These are phyloP conservation scores for Neria commutata DNA, from an alignment of 2,888 invertebrate genomes.

Conservation along the genomic window DNA sequence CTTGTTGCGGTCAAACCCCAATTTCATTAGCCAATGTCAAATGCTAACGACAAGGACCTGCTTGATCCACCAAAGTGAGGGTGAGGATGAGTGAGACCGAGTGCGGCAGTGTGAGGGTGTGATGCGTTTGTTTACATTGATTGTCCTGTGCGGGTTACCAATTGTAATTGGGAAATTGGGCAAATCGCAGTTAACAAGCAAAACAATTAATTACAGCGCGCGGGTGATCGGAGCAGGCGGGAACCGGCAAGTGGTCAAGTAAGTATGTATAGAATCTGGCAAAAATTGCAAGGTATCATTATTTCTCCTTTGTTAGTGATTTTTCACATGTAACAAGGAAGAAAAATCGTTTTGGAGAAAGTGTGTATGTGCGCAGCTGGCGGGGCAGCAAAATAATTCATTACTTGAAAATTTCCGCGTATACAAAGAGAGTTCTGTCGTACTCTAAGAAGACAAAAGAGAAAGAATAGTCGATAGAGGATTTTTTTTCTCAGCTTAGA, in stretches of 20 bases:
- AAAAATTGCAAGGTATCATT: neutral
- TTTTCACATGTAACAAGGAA: neutral
- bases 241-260: constrained; percentile 3
- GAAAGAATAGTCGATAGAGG: too few species aligned
- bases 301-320: too few species aligned
- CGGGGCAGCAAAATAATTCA: too few species aligned
- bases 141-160: constrained; percentile 9
- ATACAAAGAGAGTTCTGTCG: too few species aligned
- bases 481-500: too few species aligned
- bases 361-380: too few species aligned
- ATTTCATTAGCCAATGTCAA: constrained; percentile 14
- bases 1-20: neutral
- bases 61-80: neutral
- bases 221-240: too few species aligned
- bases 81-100: neutral
- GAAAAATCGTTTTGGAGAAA: neutral
- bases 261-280: neutral
- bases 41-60: constrained; percentile 4
- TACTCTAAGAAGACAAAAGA: too few species aligned
- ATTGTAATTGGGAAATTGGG: constrained; percentile 7
- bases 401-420: too few species aligned
- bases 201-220: constrained; percentile 12
- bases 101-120: constrained; percentile 4
- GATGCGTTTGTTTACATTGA: constrained; percentile 15
- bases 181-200: constrained; percentile 14